Base-by-base conservation (phyloP, 2,113 vertebrate genomes). In the Cathartes aura region DNA sequence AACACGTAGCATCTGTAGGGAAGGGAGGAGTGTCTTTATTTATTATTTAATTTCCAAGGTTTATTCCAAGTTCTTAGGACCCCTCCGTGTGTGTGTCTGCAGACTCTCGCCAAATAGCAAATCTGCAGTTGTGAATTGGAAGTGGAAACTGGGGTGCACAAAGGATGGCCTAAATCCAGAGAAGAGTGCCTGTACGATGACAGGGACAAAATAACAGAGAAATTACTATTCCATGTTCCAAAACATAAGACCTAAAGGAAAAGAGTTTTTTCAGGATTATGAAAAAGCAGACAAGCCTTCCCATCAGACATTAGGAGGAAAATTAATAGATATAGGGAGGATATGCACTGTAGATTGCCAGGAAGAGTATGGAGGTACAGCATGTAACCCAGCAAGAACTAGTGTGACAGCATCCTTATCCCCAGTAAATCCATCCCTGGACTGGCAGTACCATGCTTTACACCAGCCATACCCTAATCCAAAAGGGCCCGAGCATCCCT, bases 41-140 rank as follows among this genome's bases (percentile, higher is more conserved):
- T 90, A 79, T 89, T 87, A 82, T 89, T 83, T 43, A 21, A 94
- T 96, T 89, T 81, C 71, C 43, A 83, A 90, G 9, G 66, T n/a
- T 93, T 63, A 85, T 87, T 94, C 71, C 73, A 85, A 91, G 72
- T 55, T 83, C 53, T 62, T 73, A 86, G 78, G 91, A 82, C 34
- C 15, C 12, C 48, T 93, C 27, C 3, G 0, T 15, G 40, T 45
- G 47, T 64, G 63, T 34, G 52, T 26, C 52, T 48, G 32, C 38
- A 87, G 80, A 32, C 8, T 29, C 43, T 72, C 3, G 1, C 66
- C 72, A 85, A 93, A 59, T 2, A 64, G 30, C 38, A 40, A 74
- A 63, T 56, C 34, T 59, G 72, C 12, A 38, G 76, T 30, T 55
- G 66, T n/a, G 56, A 80, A 50, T 15, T 72, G 73, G 56, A 56